Evolutionary conservation across 92 coral and sea anemone species (phyloP), one percentile per base, ranked within the genome.

Genomic region (Pocillopora grandis): DNA sequence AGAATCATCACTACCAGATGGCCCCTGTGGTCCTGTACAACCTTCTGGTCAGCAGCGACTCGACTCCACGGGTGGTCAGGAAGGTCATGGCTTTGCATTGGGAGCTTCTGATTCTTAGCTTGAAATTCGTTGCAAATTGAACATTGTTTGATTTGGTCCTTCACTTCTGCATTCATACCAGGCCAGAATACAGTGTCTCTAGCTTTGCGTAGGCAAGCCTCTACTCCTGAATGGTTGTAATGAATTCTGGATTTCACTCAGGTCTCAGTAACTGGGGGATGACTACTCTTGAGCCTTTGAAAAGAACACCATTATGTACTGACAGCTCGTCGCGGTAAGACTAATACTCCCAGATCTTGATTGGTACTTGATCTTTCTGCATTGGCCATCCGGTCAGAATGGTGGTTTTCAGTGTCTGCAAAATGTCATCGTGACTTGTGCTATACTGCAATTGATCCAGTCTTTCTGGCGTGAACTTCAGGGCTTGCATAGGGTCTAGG

Each of bases 171-270:
- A 12, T 79, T 85, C 92, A 88, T 88, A 18, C 65, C 35, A 11
- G 94, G 94, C 92, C 92, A 91, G 52, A 80, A 88, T 10, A 80
- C 81, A 10, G 71, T 18, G 67, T 88, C 89, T 88, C 91, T 52
- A 7, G 91, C 94, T 62, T 88, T 88, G 18, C 89, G 79, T 13
- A 88, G 85, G 74, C 94, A 90, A 2, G 94, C 71, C 68, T 86
- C 87, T 14, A 71, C 68, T 14, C 89, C 91, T 19, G 71, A 78
- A 59, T 91, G 89, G 19, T 81, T 62, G 66, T 89, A 75, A 69
- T 84, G 91, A 4, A 60, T 77, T 37, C 85, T 75, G 1, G 77
- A 48, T 42, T 49, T 77, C 58, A 91, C 63, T 76, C 81, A 1
- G 87, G 63, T n/a, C 88, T 33, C 71, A 86, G 7, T 8, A 86